Evolutionary conservation across 2,797 vertebrate genomes (phyloP).

Genomic region (Pantherophis alleghaniensis): DNA sequence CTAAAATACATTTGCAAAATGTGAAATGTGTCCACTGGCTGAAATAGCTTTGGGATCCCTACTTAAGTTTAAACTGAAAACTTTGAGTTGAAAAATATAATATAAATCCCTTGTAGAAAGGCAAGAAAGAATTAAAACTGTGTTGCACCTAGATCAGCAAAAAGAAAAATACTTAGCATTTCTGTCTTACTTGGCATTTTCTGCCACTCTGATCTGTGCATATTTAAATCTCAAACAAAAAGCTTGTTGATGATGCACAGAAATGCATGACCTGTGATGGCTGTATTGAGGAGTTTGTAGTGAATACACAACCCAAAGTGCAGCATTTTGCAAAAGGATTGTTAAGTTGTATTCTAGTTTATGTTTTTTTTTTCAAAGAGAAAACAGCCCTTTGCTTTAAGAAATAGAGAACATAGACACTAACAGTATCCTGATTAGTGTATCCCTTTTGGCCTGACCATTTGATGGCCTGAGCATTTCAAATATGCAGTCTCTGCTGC

Average conservation of each 20-base stretch:
- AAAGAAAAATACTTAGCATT: not conserved
- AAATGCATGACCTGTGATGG: slow-evolving; percentile 5
- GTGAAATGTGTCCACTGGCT: not conserved
- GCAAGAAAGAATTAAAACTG: not conserved
- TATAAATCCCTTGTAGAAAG: not conserved
- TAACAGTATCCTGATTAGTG: not conserved
- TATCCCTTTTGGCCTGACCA: not conserved
- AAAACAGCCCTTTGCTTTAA: not conserved
- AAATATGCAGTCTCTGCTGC: not conserved
- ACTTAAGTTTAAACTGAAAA: not conserved
- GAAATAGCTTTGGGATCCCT: not conserved
- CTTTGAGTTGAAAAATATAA: not conserved
- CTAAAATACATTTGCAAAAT: not conserved
- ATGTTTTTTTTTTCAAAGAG: slow-evolving; percentile 28
- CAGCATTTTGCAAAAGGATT: not conserved
- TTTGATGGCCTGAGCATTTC: not conserved
- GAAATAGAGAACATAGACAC: rapidly evolving
- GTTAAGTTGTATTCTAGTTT: slow-evolving; percentile 37
- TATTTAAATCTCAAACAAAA: slow-evolving; percentile 36
- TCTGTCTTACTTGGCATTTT: slow-evolving; percentile 37
- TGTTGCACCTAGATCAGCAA: not conserved
- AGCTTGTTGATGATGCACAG: not conserved
- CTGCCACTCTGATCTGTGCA: slow-evolving; percentile 22
- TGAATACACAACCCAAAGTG: slow-evolving; percentile 31
- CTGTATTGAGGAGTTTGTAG: slow-evolving; percentile 6